Percentiles rank a stretch among this genome's conserved stretches.
phyloP scores from a whole-genome alignment of 2,888 invertebrate species.

The Mayetiola destructor region DNA sequence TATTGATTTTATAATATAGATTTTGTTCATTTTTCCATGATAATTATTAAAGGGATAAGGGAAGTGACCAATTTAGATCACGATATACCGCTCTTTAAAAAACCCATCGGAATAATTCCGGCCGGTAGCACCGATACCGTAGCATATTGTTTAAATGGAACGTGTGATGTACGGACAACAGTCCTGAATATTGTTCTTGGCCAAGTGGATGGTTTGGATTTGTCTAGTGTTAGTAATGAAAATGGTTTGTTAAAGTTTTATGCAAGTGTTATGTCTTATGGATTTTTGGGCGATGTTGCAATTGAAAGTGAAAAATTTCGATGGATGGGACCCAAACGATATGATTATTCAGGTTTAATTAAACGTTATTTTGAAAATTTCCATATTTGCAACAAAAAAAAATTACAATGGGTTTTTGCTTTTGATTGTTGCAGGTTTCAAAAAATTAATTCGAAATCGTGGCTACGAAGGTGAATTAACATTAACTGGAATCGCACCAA shows the following conservation, averaged over 20 bases:
- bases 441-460: slow-evolving; percentile 45
- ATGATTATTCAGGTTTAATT: slow-evolving; percentile 54
- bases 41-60: background rate
- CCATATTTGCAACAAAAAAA: background rate
- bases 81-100: slow-evolving; percentile 31
- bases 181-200: slow-evolving; percentile 72
- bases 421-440: slow-evolving; percentile 37
- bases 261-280: slow-evolving; percentile 67
- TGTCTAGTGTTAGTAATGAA: slow-evolving; percentile 54
- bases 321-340: slow-evolving; percentile 75
- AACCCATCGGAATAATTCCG: slow-evolving; percentile 45
- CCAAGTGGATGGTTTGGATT: slow-evolving; percentile 55
- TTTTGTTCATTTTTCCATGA: background rate
- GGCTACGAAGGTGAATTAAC: slow-evolving; percentile 50
- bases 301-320: slow-evolving; percentile 64
- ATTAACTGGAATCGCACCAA: slow-evolving; percentile 26
- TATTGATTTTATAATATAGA: background rate
- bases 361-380: background rate
- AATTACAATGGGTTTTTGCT: background rate
- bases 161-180: slow-evolving; percentile 62
- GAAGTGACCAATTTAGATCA: slow-evolving; percentile 26
- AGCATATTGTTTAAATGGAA: slow-evolving; percentile 64
- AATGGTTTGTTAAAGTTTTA: slow-evolving; percentile 48
- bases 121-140: slow-evolving; percentile 66
- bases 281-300: slow-evolving; percentile 71